phyloP scores from a whole-genome alignment of 2,888 invertebrate species.

The Sarcophaga carnaria region DNA sequence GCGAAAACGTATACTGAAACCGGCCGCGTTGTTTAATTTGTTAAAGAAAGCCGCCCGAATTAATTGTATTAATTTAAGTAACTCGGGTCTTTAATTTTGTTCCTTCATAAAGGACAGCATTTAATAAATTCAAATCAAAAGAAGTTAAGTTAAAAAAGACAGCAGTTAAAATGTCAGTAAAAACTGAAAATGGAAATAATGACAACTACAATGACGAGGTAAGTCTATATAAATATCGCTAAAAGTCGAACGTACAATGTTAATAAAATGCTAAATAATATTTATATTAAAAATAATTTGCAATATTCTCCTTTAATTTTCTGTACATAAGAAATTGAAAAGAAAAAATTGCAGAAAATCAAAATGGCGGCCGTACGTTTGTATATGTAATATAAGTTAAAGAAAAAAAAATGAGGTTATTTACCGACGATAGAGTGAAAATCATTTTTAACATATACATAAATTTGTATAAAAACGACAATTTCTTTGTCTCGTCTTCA shows the following conservation, averaged over 20 bases:
- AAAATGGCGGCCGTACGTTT: conserved; percentile 69
- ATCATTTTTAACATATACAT: neutral
- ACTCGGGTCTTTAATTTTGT: neutral
- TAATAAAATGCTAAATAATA: neutral
- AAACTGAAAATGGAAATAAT: conserved; percentile 75
- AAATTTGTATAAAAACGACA: neutral
- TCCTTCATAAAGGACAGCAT: neutral
- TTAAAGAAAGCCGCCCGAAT: conserved; percentile 34
- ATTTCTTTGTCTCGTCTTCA: neutral
- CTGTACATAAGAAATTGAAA: conserved; percentile 9
- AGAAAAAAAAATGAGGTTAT: conserved; percentile 47
- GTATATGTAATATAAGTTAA: conserved; percentile 38
- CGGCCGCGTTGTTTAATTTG: conserved; percentile 57
- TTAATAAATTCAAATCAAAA: neutral
- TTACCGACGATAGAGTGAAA: neutral
- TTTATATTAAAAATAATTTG: neutral
- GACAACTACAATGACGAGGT: conserved; percentile 77
- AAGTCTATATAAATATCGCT: conserved; percentile 42
- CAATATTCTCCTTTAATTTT: neutral
- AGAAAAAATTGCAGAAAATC: conserved; percentile 21
- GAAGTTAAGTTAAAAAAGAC: neutral
- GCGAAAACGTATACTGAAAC: conserved; percentile 24
- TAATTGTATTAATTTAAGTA: conserved; percentile 5
- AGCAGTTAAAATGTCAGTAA: conserved; percentile 72
- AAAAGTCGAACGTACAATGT: neutral